These are phyloP conservation scores for Heliconius melpomene DNA, from an alignment of 1,140 invertebrate species.

Conservation along the genomic window DNA sequence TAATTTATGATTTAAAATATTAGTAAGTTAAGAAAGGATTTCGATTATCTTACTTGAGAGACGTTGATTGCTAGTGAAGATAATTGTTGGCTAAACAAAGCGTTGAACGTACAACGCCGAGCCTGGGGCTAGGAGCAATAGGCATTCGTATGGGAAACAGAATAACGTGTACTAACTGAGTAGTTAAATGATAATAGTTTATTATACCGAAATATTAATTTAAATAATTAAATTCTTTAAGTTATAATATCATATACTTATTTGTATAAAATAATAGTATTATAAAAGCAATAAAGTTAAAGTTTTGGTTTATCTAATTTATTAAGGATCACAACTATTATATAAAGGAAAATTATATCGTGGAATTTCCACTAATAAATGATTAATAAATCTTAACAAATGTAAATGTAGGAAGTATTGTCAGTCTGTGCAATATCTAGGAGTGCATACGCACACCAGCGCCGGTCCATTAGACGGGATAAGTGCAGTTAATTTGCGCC, in stretches of 20 bases:
- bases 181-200: constrained; percentile 36
- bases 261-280: background rate
- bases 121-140: constrained; percentile 57
- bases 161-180: constrained; percentile 45
- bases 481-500: constrained; percentile 74
- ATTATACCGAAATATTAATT: background rate
- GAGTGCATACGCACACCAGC: constrained; percentile 32
- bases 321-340: background rate
- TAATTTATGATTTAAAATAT: constrained; percentile 14
- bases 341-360: background rate
- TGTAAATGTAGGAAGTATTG: constrained; percentile 21
- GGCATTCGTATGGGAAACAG: constrained; percentile 64
- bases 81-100: constrained; percentile 78
- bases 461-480: constrained; percentile 67
- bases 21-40: constrained; percentile 39
- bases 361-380: background rate
- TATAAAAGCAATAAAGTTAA: background rate
- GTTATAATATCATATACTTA: background rate
- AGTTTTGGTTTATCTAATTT: background rate
- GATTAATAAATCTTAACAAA: background rate
- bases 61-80: constrained; percentile 68
- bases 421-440: constrained; percentile 23
- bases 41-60: constrained; percentile 56
- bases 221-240: background rate
- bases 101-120: constrained; percentile 63